Base-by-base conservation (phyloP, 2,797 vertebrate genomes). In the Sparidentex hasta region DNA sequence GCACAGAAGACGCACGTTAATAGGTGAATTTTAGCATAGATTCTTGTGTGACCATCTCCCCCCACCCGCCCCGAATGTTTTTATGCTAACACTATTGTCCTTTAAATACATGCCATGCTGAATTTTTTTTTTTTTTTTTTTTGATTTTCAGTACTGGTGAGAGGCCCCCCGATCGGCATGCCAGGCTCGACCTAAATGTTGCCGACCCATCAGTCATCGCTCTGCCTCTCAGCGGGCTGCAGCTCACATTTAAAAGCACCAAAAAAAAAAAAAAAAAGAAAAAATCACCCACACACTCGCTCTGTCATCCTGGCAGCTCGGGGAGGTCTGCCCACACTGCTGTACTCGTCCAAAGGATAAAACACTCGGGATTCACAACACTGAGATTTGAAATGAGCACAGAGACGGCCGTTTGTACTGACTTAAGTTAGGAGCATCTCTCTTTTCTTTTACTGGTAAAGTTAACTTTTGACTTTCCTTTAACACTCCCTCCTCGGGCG, bases 101-200 rank as follows among this genome's bases (percentile, higher is more conserved):
- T 69, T 81, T 65, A 66, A 81, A 83, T 66, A 76, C 86, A 89
- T 86, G 89, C 84, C 82, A 89, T 88, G 81, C 87, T 71, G 84
- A 82, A 74, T 33, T 27, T 27, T 27, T 27, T 2, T 83, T 81
- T 18, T 81, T 76, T 33, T 27, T 27, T 27, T 27, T 2, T 83
- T 81, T 18, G 13, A 33, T 82, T 65, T 54, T 29, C 25, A 3
- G 58, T 82, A 21, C 83, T 62, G 11, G 74, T 82, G 75, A 81
- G 61, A 71, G 78, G 12, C 58, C 63, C 63, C 63, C 29, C 29
- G 29, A 33, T 33, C 8, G 51, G 87, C 76, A 58, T 57, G 76
- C 68, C 47, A 3, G 84, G 69, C 68, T 82, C 71, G 3, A 25
- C 18, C 43, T 68, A 33, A 74, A 56, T 48, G 9, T 2, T 21